phyloP scores from a whole-genome alignment of 2,888 invertebrate species.

The Oasisia sp. region DNA sequence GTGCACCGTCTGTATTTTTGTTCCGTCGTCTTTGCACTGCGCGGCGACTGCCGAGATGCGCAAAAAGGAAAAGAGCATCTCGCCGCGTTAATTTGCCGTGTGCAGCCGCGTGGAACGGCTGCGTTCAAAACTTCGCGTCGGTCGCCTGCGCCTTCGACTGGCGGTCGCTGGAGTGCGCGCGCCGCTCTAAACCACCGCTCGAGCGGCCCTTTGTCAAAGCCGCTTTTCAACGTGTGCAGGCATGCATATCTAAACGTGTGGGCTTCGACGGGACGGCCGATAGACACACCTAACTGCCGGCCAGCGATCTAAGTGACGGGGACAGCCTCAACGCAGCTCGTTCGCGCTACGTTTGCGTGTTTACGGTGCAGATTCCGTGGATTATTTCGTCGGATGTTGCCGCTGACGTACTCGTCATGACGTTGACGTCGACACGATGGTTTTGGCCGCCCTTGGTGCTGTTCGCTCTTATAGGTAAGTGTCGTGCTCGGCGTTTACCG shows the following conservation, averaged over 20 bases:
- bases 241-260: conserved; percentile 17
- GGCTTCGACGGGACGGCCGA: not conserved
- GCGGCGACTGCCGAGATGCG: not conserved
- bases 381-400: not conserved
- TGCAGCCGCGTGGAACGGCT: not conserved
- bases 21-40: conserved; percentile 5
- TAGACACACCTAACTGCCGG: conserved; percentile 9
- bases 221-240: not conserved
- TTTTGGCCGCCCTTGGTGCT: not conserved
- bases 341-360: not conserved
- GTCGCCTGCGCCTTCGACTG: not conserved
- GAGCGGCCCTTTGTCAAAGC: not conserved
- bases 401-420: not conserved
- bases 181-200: not conserved
- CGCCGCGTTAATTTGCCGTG: not conserved
- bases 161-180: not conserved
- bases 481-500: not conserved
- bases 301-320: not conserved
- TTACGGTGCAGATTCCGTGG: not conserved
- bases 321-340: not conserved
- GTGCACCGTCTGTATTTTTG: not conserved
- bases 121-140: not conserved
- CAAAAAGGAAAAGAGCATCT: not conserved
- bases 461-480: not conserved
- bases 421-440: not conserved